A percentile compares a stretch with the other conserved stretches of the same genome.
Conservation (phyloP, 92 coral and sea anemone genomes). For the Palythoa grandiflora region DNA sequence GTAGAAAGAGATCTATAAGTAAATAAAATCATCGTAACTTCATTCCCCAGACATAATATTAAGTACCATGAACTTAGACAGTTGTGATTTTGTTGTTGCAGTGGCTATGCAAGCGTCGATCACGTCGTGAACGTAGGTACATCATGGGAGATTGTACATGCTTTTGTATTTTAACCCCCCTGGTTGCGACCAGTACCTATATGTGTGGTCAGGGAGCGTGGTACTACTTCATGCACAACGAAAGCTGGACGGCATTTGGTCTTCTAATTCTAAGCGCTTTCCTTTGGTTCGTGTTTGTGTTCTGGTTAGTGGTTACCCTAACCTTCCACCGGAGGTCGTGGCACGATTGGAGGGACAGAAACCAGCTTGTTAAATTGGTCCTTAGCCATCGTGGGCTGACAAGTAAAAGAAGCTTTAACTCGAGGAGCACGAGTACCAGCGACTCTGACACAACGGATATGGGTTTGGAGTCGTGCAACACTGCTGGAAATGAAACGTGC, state of each 20-base stretch:
- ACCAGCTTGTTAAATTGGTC: slow-evolving; percentile 78
- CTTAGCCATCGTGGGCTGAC: not conserved
- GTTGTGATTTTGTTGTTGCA: slow-evolving; percentile 43
- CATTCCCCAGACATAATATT: too few relatives aligned
- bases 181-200: slow-evolving; percentile 80
- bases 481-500: not conserved
- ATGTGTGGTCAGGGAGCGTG: slow-evolving; percentile 95
- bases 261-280: slow-evolving; percentile 77
- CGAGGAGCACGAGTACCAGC: not conserved
- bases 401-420: not conserved
- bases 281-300: slow-evolving; percentile 76
- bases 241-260: slow-evolving; percentile 83
- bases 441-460: slow-evolving; percentile 5
- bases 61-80: too few relatives aligned
- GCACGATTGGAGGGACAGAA: slow-evolving; percentile 85
- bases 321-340: slow-evolving; percentile 84
- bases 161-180: slow-evolving; percentile 81
- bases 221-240: slow-evolving; percentile 78
- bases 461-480: not conserved
- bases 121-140: slow-evolving; percentile 85
- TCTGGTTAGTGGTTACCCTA: slow-evolving; percentile 84
- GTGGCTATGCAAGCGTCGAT: slow-evolving; percentile 83
- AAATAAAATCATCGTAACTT: too few relatives aligned
- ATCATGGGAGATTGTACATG: slow-evolving; percentile 85
- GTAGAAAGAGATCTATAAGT: too few relatives aligned